Conservation (phyloP, 1,140 invertebrate species). For the Galendromus occidentalis region DNA sequence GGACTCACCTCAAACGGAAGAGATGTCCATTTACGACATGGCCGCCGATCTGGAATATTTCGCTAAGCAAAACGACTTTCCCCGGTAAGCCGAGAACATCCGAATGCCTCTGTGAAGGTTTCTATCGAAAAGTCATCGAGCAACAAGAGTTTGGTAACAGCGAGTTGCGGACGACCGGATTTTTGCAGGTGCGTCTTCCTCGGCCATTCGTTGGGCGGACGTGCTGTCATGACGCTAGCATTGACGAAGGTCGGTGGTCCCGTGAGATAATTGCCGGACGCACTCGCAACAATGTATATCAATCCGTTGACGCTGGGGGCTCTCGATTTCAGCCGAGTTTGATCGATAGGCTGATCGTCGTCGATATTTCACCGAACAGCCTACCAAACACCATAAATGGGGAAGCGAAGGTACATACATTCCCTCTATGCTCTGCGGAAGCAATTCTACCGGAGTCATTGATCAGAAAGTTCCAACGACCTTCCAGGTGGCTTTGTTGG, state of each 20-base stretch:
- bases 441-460: too few species aligned
- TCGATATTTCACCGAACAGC: conserved; percentile 58
- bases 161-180: too few species aligned
- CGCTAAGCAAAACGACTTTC: neutral
- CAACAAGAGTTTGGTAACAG: too few species aligned
- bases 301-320: neutral
- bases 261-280: neutral
- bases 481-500: neutral
- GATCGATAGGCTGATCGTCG: conserved; percentile 53
- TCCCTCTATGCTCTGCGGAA: too few species aligned
- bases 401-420: conserved; percentile 6
- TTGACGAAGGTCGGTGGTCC: neutral
- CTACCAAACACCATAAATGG: conserved; percentile 20
- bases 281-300: neutral
- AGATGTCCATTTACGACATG: conserved; percentile 48
- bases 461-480: too few species aligned
- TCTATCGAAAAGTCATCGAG: too few species aligned
- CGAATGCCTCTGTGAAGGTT: neutral
- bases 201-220: conserved; percentile 36
- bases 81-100: neutral
- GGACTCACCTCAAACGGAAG: conserved; percentile 51
- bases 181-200: neutral
- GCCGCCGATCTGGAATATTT: conserved; percentile 42
- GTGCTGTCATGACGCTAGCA: conserved; percentile 24
- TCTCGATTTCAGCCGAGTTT: conserved; percentile 39